Evolutionary conservation across 2,888 invertebrate genomes (phyloP).

Genomic region (Dorcus hopei): DNA sequence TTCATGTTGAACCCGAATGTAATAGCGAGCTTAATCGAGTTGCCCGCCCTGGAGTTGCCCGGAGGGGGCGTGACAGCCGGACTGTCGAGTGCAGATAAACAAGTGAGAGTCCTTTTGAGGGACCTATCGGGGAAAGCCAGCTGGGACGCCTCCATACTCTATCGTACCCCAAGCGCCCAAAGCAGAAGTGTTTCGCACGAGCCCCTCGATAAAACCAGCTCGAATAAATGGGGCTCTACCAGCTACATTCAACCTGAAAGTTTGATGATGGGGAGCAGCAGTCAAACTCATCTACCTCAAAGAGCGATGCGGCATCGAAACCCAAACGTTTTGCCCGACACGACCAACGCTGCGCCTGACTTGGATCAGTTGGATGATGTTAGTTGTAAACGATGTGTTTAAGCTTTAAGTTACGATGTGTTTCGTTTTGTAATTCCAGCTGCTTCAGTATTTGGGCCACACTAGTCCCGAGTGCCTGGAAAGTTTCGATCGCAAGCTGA

Average conservation of each 20-base stretch:
- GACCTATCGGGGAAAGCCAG: constrained; percentile 93
- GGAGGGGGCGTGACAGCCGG: constrained; percentile 75
- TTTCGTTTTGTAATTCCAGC: constrained; percentile 49
- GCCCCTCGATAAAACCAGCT: constrained; percentile 6
- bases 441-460: constrained; percentile 85
- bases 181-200: constrained; percentile 7
- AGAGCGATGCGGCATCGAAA: constrained; percentile 70
- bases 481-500: constrained; percentile 65
- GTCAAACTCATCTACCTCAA: constrained; percentile 53
- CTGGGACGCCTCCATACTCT: constrained; percentile 93
- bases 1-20: constrained; percentile 81
- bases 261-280: constrained; percentile 28
- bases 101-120: constrained; percentile 76
- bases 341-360: constrained; percentile 78
- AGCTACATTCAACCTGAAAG: constrained; percentile 43
- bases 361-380: constrained; percentile 92
- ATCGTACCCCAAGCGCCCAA: constrained; percentile 63
- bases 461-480: constrained; percentile 86
- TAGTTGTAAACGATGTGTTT: constrained; percentile 41
- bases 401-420: not conserved
- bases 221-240: constrained; percentile 30
- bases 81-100: constrained; percentile 74
- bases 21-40: constrained; percentile 83
- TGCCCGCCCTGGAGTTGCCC: constrained; percentile 79
- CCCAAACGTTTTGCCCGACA: constrained; percentile 74